phyloP scores from a whole-genome alignment of 2,888 invertebrate species.

The Priocnemis perturbator region DNA sequence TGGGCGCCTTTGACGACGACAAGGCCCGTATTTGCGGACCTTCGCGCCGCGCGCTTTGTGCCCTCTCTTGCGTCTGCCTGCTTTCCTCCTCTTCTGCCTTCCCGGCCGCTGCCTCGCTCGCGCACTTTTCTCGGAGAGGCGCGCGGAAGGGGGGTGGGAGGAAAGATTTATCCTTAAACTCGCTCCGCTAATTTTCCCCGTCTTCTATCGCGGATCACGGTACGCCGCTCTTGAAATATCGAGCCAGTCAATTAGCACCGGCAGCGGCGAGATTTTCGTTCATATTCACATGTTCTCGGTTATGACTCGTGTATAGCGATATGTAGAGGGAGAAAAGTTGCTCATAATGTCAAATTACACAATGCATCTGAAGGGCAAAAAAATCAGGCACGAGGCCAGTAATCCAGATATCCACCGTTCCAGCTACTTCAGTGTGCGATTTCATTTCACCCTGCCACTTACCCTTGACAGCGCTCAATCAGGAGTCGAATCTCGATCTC shows the following conservation, averaged over 20 bases:
- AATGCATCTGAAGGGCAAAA: too few relatives aligned
- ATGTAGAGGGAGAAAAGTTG: too few relatives aligned
- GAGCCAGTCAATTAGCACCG: not conserved
- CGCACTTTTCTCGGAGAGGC: too few relatives aligned
- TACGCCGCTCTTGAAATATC: not conserved
- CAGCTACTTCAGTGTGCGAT: not conserved
- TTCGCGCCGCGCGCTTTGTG: slow-evolving; percentile 30
- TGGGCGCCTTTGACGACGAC: slow-evolving; percentile 44
- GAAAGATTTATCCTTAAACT: slow-evolving; percentile 4
- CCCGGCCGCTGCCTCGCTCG: not conserved
- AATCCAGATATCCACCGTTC: too few relatives aligned
- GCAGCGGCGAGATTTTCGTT: too few relatives aligned
- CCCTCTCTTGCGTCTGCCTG: slow-evolving; percentile 4
- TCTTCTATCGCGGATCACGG: not conserved
- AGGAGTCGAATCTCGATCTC: too few relatives aligned
- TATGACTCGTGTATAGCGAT: too few relatives aligned
- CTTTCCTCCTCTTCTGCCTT: not conserved
- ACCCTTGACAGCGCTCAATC: too few relatives aligned
- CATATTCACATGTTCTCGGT: too few relatives aligned
- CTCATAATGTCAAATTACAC: too few relatives aligned
- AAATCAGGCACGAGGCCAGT: too few relatives aligned
- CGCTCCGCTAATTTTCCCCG: slow-evolving; percentile 32
- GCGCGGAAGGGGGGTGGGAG: too few relatives aligned
- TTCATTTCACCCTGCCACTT: not conserved
- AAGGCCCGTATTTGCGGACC: slow-evolving; percentile 47